These are phyloP conservation scores for Rhagologus leucostigma DNA, from an alignment of 2,113 vertebrate species.

Conservation along the genomic window DNA sequence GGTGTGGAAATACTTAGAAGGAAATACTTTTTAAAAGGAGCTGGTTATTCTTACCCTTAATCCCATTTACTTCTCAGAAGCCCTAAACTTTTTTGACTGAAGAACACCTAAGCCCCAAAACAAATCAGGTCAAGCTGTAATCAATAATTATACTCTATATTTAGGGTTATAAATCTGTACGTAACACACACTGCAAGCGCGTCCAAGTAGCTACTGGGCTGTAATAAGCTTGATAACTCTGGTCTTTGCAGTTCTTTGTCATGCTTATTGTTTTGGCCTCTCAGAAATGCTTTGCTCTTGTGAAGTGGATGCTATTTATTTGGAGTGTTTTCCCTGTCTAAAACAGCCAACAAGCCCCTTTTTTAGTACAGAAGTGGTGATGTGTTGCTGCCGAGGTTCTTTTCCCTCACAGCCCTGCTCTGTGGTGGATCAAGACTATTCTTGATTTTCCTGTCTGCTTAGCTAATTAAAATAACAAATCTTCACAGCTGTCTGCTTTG, in stretches of 20 bases:
- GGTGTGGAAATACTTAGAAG: not conserved
- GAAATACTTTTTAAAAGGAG: not conserved
- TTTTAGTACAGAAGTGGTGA: not conserved
- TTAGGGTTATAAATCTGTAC: not conserved
- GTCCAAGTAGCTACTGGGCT: not conserved
- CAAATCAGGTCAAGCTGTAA: not conserved
- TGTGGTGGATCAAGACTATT: slow-evolving; percentile 22
- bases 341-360: slow-evolving; percentile 31
- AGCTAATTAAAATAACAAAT: slow-evolving; percentile 79
- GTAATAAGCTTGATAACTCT: not conserved
- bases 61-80: not conserved
- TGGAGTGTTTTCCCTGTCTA: slow-evolving; percentile 31
- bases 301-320: not conserved
- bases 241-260: not conserved
- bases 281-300: not conserved
- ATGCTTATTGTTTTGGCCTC: not conserved
- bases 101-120: not conserved
- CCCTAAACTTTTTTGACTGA: not conserved
- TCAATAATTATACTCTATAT: not conserved
- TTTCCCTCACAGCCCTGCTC: not conserved
- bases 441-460: slow-evolving; percentile 64
- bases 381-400: not conserved
- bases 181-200: not conserved
- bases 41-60: not conserved
- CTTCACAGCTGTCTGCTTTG: slow-evolving; percentile 69